Evolutionary conservation across 2,888 invertebrate species (phyloP).

Genomic region (Campopleginae sp.): DNA sequence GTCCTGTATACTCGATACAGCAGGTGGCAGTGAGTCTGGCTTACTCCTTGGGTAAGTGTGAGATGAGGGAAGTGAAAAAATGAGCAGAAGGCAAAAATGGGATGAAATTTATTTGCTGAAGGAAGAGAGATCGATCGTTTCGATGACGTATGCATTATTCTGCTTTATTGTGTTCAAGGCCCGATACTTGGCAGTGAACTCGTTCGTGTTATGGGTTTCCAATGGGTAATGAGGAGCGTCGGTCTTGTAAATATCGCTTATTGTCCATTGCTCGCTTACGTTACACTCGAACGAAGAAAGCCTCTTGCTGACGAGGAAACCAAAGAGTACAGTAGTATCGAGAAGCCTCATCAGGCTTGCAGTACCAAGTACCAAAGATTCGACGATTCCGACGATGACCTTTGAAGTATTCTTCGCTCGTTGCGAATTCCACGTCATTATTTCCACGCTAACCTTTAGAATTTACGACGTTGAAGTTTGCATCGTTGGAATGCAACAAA

Average conservation of each 20-base stretch:
- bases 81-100: neutral
- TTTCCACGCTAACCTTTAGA: neutral
- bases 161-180: constrained; percentile 84
- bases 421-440: neutral
- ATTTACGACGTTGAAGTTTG: too few relatives aligned
- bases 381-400: constrained; percentile 80
- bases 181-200: constrained; percentile 91
- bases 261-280: constrained; percentile 87
- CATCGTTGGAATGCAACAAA: too few relatives aligned
- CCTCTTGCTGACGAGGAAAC: constrained; percentile 70
- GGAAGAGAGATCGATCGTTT: neutral
- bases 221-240: constrained; percentile 90
- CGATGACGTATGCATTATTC: neutral
- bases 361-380: constrained; percentile 77
- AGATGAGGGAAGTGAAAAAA: neutral
- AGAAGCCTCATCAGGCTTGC: constrained; percentile 48
- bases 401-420: constrained; percentile 70
- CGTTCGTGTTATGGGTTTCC: constrained; percentile 89
- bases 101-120: neutral
- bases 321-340: constrained; percentile 77
- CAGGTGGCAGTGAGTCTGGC: constrained; percentile 93
- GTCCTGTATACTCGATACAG: constrained; percentile 92
- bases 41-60: constrained; percentile 89
- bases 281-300: constrained; percentile 78
- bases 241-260: constrained; percentile 89